Evolutionary conservation across 2,888 invertebrate genomes (phyloP).

Genomic region (Anthrax anthrax): DNA sequence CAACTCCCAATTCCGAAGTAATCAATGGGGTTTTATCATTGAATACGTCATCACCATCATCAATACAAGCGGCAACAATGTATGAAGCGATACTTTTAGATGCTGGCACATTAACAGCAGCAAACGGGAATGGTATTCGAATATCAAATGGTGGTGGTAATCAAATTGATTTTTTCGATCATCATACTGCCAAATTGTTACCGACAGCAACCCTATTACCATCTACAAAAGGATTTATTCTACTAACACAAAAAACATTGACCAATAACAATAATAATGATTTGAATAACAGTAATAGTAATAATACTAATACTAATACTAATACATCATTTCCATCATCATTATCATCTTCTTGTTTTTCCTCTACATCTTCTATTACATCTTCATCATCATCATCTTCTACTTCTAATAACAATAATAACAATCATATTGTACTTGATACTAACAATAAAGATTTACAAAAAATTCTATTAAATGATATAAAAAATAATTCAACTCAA

Average conservation of each 20-base stretch:
- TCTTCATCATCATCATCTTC: conserved; percentile 7
- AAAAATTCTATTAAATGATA: conserved; percentile 9
- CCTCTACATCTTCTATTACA: conserved; percentile 12
- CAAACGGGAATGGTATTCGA: neutral
- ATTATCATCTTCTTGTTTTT: conserved; percentile 5
- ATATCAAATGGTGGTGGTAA: neutral
- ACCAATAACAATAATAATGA: conserved; percentile 5
- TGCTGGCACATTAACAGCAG: neutral
- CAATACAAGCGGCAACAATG: neutral
- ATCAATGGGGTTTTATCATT: neutral
- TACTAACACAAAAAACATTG: conserved; percentile 12
- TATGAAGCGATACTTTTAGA: neutral
- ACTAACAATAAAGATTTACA: conserved; percentile 6
- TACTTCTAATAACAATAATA: conserved; percentile 9
- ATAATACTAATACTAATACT: conserved; percentile 10
- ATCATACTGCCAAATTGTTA: no score
- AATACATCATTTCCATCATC: conserved; percentile 13
- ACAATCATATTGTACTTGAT: conserved; percentile 8
- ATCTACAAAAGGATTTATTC: conserved; percentile 10
- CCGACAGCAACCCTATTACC: conserved; percentile 6
- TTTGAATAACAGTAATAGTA: conserved; percentile 9
- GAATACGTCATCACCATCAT: neutral
- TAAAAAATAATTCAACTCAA: conserved; percentile 9
- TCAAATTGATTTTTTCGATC: no score
- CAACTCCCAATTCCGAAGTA: neutral